Evolutionary conservation across 2,797 vertebrate species (phyloP).

Genomic region (Cryptoprocta ferox): DNA sequence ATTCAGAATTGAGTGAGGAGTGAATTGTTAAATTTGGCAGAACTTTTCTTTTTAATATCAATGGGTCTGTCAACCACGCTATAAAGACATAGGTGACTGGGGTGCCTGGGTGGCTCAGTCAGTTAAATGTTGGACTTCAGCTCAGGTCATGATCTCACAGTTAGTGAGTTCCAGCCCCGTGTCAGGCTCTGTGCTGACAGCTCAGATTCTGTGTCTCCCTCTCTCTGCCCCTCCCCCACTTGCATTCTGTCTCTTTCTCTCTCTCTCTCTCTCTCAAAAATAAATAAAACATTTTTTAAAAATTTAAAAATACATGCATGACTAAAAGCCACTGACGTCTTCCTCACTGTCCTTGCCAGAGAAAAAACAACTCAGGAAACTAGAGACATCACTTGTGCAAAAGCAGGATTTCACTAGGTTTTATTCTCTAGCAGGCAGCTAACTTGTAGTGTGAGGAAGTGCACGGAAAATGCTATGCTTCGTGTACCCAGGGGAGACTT

Average conservation of each 20-base stretch:
- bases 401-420: constrained; percentile 1
- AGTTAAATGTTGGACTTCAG: too few species aligned
- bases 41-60: neutral
- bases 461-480: neutral
- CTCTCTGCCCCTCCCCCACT: too few species aligned
- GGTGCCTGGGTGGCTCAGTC: too few species aligned
- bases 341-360: neutral
- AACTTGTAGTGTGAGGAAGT: neutral
- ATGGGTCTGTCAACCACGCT: neutral
- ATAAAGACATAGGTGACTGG: neutral
- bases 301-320: neutral
- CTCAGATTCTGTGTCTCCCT: too few species aligned
- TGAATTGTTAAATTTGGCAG: neutral
- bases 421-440: neutral
- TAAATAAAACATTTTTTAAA: too few species aligned
- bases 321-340: neutral
- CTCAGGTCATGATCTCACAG: too few species aligned
- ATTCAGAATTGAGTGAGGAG: neutral
- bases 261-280: too few species aligned
- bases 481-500: neutral
- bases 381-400: neutral
- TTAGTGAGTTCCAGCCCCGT: too few species aligned
- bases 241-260: too few species aligned
- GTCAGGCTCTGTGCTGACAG: too few species aligned
- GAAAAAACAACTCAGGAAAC: neutral